phyloP scores from a whole-genome alignment of 30 jellyfish, hydroid and myxozoan genomes.

The Pelagia noctiluca region DNA sequence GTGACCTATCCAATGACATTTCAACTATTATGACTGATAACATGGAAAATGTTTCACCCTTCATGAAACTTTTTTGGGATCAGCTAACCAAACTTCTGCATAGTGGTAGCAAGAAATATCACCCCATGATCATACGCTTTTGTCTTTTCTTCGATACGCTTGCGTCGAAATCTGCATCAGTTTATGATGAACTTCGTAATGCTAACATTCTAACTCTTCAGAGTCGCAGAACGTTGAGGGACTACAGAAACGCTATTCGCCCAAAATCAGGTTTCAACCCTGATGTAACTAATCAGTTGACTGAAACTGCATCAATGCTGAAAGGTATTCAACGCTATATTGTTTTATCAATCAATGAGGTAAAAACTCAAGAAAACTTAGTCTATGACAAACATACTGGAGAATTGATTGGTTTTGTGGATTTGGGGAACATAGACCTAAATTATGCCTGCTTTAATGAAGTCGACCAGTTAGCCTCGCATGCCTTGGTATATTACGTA shows the following conservation, averaged over 20 bases:
- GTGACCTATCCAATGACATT: slow-evolving; percentile 37
- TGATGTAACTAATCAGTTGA: slow-evolving; percentile 46
- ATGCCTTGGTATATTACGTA: slow-evolving; percentile 61
- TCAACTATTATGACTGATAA: slow-evolving; percentile 30
- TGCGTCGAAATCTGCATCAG: slow-evolving; percentile 65
- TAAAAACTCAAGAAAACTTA: slow-evolving; percentile 48
- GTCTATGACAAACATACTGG: too few relatives aligned
- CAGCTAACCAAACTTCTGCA: slow-evolving; percentile 18
- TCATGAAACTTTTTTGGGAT: slow-evolving; percentile 70
- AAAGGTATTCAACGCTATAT: slow-evolving; percentile 52
- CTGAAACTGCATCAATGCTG: slow-evolving; percentile 8
- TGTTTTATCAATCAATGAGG: slow-evolving; percentile 54
- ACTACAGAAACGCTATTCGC: slow-evolving; percentile 54
- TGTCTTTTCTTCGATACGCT: slow-evolving; percentile 17
- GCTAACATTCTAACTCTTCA: slow-evolving; percentile 49
- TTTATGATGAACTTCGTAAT: slow-evolving; percentile 58
- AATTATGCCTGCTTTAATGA: slow-evolving; percentile 45
- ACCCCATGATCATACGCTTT: slow-evolving; percentile 69
- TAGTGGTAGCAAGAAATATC: slow-evolving; percentile 25
- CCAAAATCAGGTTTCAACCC: slow-evolving; percentile 52
- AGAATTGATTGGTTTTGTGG: too few relatives aligned
- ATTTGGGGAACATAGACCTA: slow-evolving; percentile 44
- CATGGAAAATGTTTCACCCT: slow-evolving; percentile 30
- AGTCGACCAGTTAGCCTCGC: slow-evolving; percentile 51
- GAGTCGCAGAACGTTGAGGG: slow-evolving; percentile 61